Conservation (phyloP, 2,888 invertebrate species). For the Pyrgus malvae region DNA sequence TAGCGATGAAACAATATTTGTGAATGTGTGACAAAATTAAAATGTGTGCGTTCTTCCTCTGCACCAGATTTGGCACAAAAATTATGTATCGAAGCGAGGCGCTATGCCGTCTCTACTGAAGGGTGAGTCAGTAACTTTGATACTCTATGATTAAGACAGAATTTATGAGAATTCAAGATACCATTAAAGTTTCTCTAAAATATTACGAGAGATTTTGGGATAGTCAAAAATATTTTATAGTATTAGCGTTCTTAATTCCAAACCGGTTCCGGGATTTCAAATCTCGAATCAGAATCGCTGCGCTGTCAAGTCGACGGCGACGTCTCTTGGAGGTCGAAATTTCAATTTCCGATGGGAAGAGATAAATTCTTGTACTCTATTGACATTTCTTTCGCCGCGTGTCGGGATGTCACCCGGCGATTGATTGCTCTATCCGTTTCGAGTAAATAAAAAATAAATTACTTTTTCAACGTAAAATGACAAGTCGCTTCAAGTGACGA, state of each 20-base stretch:
- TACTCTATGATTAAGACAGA: too few relatives aligned
- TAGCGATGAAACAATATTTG: too few relatives aligned
- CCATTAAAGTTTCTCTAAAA: too few relatives aligned
- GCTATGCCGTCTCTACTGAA: too few relatives aligned
- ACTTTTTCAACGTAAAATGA: slow-evolving; percentile 22
- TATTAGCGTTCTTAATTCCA: background rate
- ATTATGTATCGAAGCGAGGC: too few relatives aligned
- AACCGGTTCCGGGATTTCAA: background rate
- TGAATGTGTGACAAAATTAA: too few relatives aligned
- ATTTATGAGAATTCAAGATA: too few relatives aligned
- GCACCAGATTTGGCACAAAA: too few relatives aligned
- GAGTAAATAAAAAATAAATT: slow-evolving; percentile 50
- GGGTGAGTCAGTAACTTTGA: too few relatives aligned
- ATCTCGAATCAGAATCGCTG: background rate
- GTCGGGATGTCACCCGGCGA: slow-evolving; percentile 46
- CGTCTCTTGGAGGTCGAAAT: slow-evolving; percentile 39
- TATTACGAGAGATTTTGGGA: too few relatives aligned
- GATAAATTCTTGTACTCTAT: slow-evolving; percentile 62
- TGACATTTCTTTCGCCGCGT: slow-evolving; percentile 51
- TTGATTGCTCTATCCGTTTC: slow-evolving; percentile 53
- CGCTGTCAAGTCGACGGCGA: slow-evolving; percentile 7
- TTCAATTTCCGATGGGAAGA: slow-evolving; percentile 66
- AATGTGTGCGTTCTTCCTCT: too few relatives aligned
- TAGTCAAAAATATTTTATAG: background rate
- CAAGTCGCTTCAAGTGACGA: slow-evolving; percentile 7